Percentiles rank a stretch among this genome's conserved stretches.
phyloP scores from a whole-genome alignment of 92 coral and sea anemone species.

The Parazoanthus swiftii region DNA sequence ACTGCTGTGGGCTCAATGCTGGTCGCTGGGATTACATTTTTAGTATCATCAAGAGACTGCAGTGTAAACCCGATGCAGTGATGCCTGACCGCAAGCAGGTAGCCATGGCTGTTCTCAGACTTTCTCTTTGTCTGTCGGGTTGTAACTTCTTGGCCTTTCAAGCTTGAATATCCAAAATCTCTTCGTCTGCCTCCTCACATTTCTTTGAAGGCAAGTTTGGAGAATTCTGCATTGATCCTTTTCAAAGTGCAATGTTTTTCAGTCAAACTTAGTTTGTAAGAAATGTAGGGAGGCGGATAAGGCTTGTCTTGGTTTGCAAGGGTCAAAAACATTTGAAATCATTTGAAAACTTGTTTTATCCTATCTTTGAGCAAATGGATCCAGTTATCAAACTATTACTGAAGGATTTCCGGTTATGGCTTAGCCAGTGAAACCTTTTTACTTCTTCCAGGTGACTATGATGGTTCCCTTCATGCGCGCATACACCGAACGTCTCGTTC shows the following conservation, averaged over 20 bases:
- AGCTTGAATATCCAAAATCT: no score
- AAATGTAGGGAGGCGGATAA: no score
- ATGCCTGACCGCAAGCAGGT: conserved; percentile 99
- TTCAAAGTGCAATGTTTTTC: no score
- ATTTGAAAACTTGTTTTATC: no score
- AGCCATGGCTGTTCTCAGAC: neutral
- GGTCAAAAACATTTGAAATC: no score
- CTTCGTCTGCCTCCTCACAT: no score
- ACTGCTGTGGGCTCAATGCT: conserved; percentile 97
- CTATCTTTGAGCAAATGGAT: neutral
- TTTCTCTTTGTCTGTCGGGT: no score
- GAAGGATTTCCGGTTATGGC: neutral
- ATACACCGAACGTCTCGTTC: conserved; percentile 95
- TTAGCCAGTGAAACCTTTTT: neutral
- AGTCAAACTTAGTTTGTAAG: no score
- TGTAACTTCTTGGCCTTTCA: no score
- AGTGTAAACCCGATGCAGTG: conserved; percentile 80
- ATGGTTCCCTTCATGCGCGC: conserved; percentile 95
- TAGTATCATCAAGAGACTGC: conserved; percentile 90
- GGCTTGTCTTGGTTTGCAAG: no score
- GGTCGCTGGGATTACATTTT: conserved; percentile 99
- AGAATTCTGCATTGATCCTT: no score
- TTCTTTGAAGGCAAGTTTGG: no score
- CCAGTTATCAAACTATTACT: neutral
- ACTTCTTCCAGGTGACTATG: conserved; percentile 73